Evolutionary conservation across 2,797 vertebrate genomes (phyloP).

Genomic region (Sitta carolinensis): DNA sequence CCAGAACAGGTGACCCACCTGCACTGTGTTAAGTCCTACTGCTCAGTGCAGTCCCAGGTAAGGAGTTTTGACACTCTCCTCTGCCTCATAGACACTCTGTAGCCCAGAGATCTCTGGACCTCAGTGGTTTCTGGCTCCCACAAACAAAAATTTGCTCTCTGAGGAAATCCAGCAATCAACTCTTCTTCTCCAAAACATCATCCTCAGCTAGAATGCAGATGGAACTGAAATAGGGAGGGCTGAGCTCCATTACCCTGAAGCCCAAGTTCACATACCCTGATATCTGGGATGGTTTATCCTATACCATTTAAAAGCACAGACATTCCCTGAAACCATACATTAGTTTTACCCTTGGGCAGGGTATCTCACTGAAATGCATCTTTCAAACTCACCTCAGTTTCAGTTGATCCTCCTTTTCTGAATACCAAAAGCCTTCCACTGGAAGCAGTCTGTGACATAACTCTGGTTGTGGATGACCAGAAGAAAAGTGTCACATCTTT

Average conservation of each 20-base stretch:
- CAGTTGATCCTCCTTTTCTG: constrained; percentile 77
- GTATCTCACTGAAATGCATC: neutral
- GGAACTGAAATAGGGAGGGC: neutral
- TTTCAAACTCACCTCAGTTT: constrained; percentile 73
- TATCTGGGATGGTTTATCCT: neutral
- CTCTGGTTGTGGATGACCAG: constrained; percentile 79
- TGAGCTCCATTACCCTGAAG: neutral
- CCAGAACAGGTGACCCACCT: neutral
- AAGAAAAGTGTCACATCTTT: neutral
- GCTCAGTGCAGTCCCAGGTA: neutral
- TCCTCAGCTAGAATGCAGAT: neutral
- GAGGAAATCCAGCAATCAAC: neutral
- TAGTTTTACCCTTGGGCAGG: neutral
- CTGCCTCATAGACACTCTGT: neutral
- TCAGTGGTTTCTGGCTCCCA: neutral
- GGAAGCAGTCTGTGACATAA: constrained; percentile 80
- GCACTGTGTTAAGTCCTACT: neutral
- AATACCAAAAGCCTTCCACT: constrained; percentile 81
- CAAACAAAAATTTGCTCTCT: neutral
- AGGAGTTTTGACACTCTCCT: neutral
- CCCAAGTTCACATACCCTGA: neutral
- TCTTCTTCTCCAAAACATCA: neutral
- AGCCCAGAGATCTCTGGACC: neutral
- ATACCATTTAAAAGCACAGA: neutral
- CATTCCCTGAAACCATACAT: rapidly evolving